Base-by-base conservation (phyloP, 2,888 invertebrate species). In the Andrena bicolor region DNA sequence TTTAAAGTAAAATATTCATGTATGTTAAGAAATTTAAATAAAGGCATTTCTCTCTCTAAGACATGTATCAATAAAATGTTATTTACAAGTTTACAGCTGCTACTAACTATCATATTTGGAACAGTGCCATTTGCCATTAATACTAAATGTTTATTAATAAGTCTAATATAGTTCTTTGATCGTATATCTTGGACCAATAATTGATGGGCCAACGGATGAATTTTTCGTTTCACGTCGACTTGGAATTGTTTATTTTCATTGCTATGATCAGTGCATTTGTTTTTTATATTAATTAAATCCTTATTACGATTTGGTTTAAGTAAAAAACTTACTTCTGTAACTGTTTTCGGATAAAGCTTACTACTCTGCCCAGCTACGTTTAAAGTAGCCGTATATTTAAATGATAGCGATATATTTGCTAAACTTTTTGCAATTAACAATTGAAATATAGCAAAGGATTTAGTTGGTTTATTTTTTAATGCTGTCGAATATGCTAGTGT, bases 1-100 rank as follows among this genome's bases (percentile, higher is more conserved):
- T 88, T 87, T 82, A 90, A 84, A 85, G 88, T 83, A 80, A 88
- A 90, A 83, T 89, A 88, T 88, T 88, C 90, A 74, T 88, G 86
- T 87, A 89, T 89, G 85, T 90, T 86, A 70, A 83, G 86, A 65
- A 91, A 83, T 76, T 89, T 91, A 77, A 86, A 84, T 86, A 89
- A 86, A 85, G 87, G 86, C 74, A 76, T 80, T 69, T 90, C 85
- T 30, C 53, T 83, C 79, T 89, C 83, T 41, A 71, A 65, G 68
- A 82, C 73, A 70, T 82, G 71, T 49, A 65, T 78, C 69, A 77
- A 72, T 66, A 87, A 56, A 65, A 81, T 77, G 80, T 80, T 84
- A 83, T 87, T 85, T 73, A 85, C 82, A 85, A 76, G 76, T 63
- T 85, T 87, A 65, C 78, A 80, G 70, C 80, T 75, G 53, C 66